Conservation (phyloP, 2,888 invertebrate genomes). For the Pterobdella sp. region DNA sequence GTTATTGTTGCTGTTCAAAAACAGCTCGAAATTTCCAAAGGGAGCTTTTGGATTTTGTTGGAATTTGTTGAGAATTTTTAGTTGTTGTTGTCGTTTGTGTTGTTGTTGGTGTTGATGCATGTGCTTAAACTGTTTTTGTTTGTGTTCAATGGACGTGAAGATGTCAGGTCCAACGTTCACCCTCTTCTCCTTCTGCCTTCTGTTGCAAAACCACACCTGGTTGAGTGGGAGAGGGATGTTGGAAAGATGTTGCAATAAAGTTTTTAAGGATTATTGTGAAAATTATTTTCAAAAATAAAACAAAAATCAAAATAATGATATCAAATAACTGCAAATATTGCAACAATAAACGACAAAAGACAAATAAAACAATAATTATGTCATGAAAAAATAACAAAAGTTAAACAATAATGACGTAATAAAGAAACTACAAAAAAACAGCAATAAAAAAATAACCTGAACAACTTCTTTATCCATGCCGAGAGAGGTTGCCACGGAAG, state of each 20-base stretch:
- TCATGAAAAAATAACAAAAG: too few species aligned
- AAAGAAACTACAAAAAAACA: too few species aligned
- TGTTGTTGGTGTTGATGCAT: constrained; percentile 13
- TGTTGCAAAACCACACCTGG: constrained; percentile 50
- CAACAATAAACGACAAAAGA: too few species aligned
- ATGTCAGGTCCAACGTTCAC: constrained; percentile 53
- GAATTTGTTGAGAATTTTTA: constrained; percentile 3
- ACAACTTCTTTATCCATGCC: constrained; percentile 96
- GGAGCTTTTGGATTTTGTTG: not conserved
- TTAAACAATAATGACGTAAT: too few species aligned
- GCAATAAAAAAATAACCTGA: constrained; percentile 36
- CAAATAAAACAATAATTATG: too few species aligned
- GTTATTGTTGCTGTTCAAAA: not conserved
- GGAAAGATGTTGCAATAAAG: too few species aligned
- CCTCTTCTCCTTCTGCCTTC: constrained; percentile 54
- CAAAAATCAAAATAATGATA: too few species aligned
- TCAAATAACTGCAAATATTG: too few species aligned
- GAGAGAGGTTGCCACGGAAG: constrained; percentile 78
- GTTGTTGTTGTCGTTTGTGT: constrained; percentile 13
- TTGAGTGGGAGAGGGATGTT: too few species aligned
- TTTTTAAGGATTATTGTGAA: too few species aligned
- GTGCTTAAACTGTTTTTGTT: constrained; percentile 12
- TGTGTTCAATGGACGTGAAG: constrained; percentile 17
- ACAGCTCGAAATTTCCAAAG: not conserved
- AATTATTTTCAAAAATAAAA: too few species aligned